Conservation (phyloP, 2,888 invertebrate genomes). For the Uropetala carovei region DNA sequence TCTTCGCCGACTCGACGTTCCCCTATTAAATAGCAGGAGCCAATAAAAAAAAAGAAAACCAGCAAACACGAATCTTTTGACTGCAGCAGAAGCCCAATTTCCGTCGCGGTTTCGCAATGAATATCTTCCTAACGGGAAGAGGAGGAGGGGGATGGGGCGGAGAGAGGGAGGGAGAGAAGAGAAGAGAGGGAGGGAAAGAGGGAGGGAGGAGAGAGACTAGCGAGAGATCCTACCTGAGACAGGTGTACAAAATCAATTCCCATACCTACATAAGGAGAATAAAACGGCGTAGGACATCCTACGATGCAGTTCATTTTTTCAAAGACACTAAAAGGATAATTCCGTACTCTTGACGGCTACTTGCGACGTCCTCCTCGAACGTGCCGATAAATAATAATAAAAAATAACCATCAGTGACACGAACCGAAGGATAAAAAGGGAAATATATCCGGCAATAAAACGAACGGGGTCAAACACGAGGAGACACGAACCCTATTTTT, state of each 20-base stretch:
- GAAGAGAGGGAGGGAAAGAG: not conserved
- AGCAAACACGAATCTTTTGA: slow-evolving; percentile 8
- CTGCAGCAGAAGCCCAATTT: slow-evolving; percentile 23
- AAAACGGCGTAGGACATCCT: not conserved
- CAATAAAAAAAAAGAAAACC: not conserved
- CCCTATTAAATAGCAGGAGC: not conserved
- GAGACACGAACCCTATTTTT: not conserved
- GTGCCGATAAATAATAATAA: not conserved
- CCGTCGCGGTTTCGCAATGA: not conserved
- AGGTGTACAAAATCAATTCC: slow-evolving; percentile 39
- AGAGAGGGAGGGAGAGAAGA: not conserved
- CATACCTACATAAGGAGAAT: not conserved
- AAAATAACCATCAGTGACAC: not conserved
- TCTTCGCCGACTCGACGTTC: no score
- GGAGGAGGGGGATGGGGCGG: not conserved
- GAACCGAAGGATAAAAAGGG: not conserved
- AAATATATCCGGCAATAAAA: not conserved
- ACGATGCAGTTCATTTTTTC: not conserved
- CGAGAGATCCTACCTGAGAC: not conserved
- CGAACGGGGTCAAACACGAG: not conserved
- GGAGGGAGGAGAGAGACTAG: not conserved
- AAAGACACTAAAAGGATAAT: not conserved
- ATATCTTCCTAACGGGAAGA: slow-evolving; percentile 56
- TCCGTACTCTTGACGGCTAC: not conserved
- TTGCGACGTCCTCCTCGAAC: not conserved